Conservation (phyloP, 2,113 vertebrate species). For the Nesogale talazaci region DNA sequence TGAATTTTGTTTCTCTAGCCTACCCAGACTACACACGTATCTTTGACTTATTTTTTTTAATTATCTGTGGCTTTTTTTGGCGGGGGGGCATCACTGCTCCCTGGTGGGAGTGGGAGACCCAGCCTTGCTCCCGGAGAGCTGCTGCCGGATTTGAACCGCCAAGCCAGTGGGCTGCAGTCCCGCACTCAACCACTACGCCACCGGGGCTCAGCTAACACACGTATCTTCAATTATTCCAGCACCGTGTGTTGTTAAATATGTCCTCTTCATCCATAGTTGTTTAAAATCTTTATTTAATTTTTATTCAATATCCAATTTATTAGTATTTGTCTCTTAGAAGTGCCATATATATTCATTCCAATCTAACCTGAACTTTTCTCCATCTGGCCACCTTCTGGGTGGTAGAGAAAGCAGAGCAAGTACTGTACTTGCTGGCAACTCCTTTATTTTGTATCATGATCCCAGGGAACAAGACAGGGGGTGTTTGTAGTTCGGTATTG, state of each 20-base stretch:
- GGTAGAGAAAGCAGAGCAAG: slow-evolving; percentile 32
- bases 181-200: too few species aligned
- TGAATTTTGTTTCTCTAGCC: too few species aligned
- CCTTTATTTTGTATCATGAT: not conserved
- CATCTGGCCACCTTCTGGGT: not conserved
- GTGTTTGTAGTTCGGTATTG: too few species aligned
- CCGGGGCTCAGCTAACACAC: too few species aligned
- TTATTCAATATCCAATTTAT: not conserved
- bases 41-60: too few species aligned
- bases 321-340: not conserved
- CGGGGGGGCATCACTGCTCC: too few species aligned
- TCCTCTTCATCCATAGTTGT: not conserved
- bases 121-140: too few species aligned
- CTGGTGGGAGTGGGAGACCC: too few species aligned
- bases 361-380: slow-evolving; percentile 13
- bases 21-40: too few species aligned
- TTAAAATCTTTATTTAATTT: slow-evolving; percentile 41
- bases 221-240: slow-evolving; percentile 6
- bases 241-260: slow-evolving; percentile 36
- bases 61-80: too few species aligned
- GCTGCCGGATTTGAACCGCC: too few species aligned
- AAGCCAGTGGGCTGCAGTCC: too few species aligned
- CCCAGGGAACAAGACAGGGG: not conserved
- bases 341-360: not conserved
- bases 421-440: not conserved